Conservation (phyloP, 2,113 vertebrate species). For the Xerus inauris region DNA sequence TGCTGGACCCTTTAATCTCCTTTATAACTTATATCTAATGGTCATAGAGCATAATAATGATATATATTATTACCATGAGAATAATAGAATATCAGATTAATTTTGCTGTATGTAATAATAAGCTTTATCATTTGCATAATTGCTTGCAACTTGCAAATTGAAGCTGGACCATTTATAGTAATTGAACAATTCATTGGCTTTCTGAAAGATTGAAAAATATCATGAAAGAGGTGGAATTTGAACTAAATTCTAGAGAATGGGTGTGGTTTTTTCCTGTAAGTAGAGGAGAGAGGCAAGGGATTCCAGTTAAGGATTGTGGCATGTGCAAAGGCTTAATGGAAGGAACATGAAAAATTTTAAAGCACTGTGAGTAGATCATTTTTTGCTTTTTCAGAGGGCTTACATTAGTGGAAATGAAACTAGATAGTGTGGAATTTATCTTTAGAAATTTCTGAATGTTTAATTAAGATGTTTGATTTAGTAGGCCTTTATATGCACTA, state of each 20-base stretch:
- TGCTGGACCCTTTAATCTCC: neutral
- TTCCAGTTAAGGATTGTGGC: constrained; percentile 18
- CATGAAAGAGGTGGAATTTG: constrained; percentile 30
- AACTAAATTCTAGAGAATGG: neutral
- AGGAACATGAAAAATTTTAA: constrained; percentile 22
- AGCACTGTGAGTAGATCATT: neutral
- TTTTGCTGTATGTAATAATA: constrained; percentile 38
- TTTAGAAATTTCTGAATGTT: constrained; percentile 16
- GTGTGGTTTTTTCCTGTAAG: neutral
- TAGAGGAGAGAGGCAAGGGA: neutral
- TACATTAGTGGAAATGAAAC: neutral
- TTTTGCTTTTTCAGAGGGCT: constrained; percentile 37
- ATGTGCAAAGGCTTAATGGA: constrained; percentile 21
- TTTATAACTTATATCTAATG: constrained; percentile 44
- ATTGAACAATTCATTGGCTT: constrained; percentile 18
- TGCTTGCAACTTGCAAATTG: constrained; percentile 33
- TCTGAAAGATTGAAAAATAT: constrained; percentile 46
- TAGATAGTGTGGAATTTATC: constrained; percentile 39
- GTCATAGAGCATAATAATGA: neutral
- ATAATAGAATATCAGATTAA: constrained; percentile 34
- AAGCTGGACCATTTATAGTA: neutral
- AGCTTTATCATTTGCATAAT: neutral
- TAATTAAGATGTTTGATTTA: constrained; percentile 22
- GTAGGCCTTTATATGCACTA: neutral
- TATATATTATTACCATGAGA: neutral